phyloP scores from a whole-genome alignment of 2,888 invertebrate species.

The Amiota mariae region DNA sequence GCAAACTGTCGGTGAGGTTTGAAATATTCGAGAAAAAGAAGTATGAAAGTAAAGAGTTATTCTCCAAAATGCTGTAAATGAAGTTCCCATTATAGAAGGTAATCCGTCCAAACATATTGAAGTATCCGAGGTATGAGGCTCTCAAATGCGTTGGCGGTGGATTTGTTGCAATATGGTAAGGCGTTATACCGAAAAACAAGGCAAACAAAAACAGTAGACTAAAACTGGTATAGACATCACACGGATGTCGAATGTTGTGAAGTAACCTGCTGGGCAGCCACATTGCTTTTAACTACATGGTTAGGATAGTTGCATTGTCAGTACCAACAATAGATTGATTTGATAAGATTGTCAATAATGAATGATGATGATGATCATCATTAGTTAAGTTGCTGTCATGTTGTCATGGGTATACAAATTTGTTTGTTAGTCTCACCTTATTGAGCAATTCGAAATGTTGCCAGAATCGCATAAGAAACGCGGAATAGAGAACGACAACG shows the following conservation, averaged over 20 bases:
- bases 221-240: conserved; percentile 62
- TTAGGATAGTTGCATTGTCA: background rate
- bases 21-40: conserved; percentile 61
- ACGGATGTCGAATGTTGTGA: conserved; percentile 47
- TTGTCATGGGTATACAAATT: background rate
- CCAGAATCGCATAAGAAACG: conserved; percentile 61
- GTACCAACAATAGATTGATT: too few relatives aligned
- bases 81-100: conserved; percentile 47
- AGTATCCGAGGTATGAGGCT: conserved; percentile 48
- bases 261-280: conserved; percentile 38
- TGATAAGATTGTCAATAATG: background rate
- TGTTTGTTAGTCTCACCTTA: conserved; percentile 56
- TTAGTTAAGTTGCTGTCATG: background rate
- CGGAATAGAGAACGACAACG: conserved; percentile 65
- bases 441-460: conserved; percentile 66
- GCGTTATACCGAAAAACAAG: conserved; percentile 57
- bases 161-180: conserved; percentile 48
- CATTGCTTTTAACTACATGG: conserved; percentile 45
- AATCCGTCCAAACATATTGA: conserved; percentile 51
- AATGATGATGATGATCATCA: background rate
- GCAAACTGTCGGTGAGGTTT: conserved; percentile 55
- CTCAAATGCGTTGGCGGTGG: conserved; percentile 31
- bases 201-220: conserved; percentile 53
- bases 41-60: conserved; percentile 54
- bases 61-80: conserved; percentile 37